Conservation (phyloP, 2,888 invertebrate genomes). For the Apodemia zela region DNA sequence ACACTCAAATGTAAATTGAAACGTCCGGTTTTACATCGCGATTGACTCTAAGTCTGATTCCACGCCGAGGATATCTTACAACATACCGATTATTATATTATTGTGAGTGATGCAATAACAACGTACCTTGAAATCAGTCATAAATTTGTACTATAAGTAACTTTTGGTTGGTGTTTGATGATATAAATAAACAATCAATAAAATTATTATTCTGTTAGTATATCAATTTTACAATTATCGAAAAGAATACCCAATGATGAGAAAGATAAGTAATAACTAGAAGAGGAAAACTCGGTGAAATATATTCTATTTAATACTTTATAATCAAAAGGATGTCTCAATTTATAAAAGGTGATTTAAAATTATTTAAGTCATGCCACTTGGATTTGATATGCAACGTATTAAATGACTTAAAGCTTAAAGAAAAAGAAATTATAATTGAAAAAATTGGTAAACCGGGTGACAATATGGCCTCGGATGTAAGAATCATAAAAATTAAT, state of each 20-base stretch:
- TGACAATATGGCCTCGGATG: conserved; percentile 43
- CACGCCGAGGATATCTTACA: too few relatives aligned
- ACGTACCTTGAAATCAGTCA: not conserved
- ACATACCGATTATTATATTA: too few relatives aligned
- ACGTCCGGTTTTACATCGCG: too few relatives aligned
- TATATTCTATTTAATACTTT: too few relatives aligned
- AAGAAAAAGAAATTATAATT: conserved; percentile 37
- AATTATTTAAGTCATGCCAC: not conserved
- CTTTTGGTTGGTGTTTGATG: too few relatives aligned
- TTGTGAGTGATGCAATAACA: conserved; percentile 1
- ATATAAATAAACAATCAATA: too few relatives aligned
- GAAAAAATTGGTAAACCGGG: conserved; percentile 40
- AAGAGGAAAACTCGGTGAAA: too few relatives aligned
- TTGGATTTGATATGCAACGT: conserved; percentile 27
- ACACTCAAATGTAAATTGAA: not conserved
- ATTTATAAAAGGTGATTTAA: not conserved
- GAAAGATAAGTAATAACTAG: too few relatives aligned
- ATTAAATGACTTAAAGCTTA: conserved; percentile 39
- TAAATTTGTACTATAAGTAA: conserved; percentile 7
- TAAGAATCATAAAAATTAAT: conserved; percentile 37
- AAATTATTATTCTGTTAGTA: too few relatives aligned
- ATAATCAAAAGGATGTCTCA: not conserved
- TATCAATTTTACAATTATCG: too few relatives aligned
- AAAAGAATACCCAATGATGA: too few relatives aligned
- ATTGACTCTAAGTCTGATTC: too few relatives aligned